phyloP scores from a whole-genome alignment of 2,888 invertebrate genomes.

The Allolobophora icterica region DNA sequence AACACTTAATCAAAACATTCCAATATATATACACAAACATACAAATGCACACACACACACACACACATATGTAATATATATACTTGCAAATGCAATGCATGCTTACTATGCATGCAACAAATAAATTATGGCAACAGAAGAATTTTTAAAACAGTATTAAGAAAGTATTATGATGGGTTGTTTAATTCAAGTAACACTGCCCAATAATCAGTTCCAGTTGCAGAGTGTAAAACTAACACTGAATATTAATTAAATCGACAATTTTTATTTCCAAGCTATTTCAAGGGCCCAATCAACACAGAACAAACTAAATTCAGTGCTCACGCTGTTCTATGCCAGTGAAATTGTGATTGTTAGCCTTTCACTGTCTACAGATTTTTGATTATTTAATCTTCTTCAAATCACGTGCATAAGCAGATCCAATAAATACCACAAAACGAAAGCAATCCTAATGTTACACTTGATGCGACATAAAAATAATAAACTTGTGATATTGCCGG shows the following conservation, averaged over 20 bases:
- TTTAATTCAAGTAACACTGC: neutral
- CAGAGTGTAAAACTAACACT: neutral
- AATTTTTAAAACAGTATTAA: neutral
- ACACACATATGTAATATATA: too few species aligned
- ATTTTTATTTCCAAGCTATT: neutral
- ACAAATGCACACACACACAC: neutral
- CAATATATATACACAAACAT: neutral
- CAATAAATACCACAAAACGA: neutral
- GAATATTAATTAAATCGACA: neutral
- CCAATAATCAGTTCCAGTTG: neutral
- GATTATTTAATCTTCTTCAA: neutral
- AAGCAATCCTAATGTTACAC: neutral
- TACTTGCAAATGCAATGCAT: neutral
- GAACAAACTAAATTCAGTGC: neutral
- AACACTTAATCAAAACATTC: neutral
- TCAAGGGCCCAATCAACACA: neutral
- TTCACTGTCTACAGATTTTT: neutral
- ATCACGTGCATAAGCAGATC: neutral
- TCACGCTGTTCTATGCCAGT: neutral
- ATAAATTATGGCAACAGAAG: neutral
- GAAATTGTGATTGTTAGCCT: neutral
- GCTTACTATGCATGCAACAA: neutral
- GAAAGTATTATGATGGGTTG: neutral
- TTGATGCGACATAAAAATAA: too few species aligned
- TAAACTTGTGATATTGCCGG: neutral